Base-by-base conservation (phyloP, 2,113 vertebrate species). In the Vulpes ferrilata region DNA sequence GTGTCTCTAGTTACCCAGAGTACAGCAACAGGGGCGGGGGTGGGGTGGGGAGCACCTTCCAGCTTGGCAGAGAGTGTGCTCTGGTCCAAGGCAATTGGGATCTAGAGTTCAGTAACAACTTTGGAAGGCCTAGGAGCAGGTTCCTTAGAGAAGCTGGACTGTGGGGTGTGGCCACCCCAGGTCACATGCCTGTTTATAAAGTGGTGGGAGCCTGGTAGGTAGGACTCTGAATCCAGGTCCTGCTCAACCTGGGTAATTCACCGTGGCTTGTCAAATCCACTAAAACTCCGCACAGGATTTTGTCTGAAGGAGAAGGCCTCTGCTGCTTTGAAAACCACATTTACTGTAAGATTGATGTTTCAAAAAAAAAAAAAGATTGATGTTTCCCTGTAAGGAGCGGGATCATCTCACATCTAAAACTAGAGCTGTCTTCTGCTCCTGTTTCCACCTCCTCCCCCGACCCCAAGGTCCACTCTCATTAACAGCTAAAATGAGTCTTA, bases 51-150 rank as follows among this genome's bases (percentile, higher is more conserved):
- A 7, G 43, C 1, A 20, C 19, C 0, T 59, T 59, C 79, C 74
- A 83, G 23, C 43, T 60, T 23, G 43, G 43, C 43, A 85, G 48
- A 69, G 11, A 32, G 57, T 5, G n/a, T 1, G 1, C n/a, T 38
- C 3, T 95, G 71, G 80, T 82, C 64, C 16, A 71, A 27, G 60
- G 55, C 51, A 60, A 55, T 22, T 62, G 73, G 62, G 64, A 57
- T 62, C 60, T 55, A 79, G 79, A 94, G 59, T 51, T 80, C 87
- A 35, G n/a, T 76, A 92, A 93, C 78, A 76, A 90, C 73, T 78
- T 10, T 11, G 38, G 79, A 81, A 89, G 74, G 51, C 32, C 20
- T 7, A 27, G 51, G 20, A 76, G 67, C 20, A 27, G 43, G 38
- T 23, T 51, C 57, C 64, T 53, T 20, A 25, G 1, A 15, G 82